A percentile compares a stretch with the other conserved stretches of the same genome.
These are phyloP conservation scores for Mesorhabditis sp. DNA, from an alignment of 2,888 invertebrate species.

Conservation along the genomic window DNA sequence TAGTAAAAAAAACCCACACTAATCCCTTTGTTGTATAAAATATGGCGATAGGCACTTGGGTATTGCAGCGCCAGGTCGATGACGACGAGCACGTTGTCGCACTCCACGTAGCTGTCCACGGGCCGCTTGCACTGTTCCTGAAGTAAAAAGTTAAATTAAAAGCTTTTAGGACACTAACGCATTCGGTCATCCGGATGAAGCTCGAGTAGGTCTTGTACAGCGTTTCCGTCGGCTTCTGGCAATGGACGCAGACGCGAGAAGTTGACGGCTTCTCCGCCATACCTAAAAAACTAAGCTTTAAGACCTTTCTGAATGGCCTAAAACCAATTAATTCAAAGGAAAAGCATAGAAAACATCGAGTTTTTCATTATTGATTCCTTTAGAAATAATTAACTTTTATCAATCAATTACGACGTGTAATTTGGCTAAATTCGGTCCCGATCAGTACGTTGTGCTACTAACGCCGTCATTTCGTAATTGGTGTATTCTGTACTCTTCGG, in stretches of 20 bases:
- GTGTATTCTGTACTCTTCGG: too few species aligned
- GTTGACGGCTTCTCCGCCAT: not conserved
- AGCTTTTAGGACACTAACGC: constrained; percentile 36
- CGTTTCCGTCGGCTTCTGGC: constrained; percentile 27
- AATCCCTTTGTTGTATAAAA: constrained; percentile 76
- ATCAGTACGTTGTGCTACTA: too few species aligned
- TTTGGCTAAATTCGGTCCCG: too few species aligned
- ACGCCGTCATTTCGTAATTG: too few species aligned
- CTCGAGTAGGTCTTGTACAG: constrained; percentile 45
- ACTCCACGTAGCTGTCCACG: constrained; percentile 86
- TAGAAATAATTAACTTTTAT: too few species aligned
- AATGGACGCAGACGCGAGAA: constrained; percentile 42
- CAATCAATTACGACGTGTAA: too few species aligned
- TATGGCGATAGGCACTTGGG: constrained; percentile 77
- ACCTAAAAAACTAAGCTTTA: too few species aligned
- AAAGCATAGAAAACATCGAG: too few species aligned
- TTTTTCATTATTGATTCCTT: too few species aligned
- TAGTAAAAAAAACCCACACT: constrained; percentile 65
- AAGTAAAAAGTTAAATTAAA: constrained; percentile 45
- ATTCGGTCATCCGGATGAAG: constrained; percentile 51
- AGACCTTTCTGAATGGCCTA: too few species aligned
- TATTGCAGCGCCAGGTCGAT: constrained; percentile 80
- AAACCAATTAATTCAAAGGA: too few species aligned
- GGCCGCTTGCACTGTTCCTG: constrained; percentile 74
- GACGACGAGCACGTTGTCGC: constrained; percentile 80